Conservation (phyloP, 2,113 vertebrate genomes). For the Seriola rivoliana region DNA sequence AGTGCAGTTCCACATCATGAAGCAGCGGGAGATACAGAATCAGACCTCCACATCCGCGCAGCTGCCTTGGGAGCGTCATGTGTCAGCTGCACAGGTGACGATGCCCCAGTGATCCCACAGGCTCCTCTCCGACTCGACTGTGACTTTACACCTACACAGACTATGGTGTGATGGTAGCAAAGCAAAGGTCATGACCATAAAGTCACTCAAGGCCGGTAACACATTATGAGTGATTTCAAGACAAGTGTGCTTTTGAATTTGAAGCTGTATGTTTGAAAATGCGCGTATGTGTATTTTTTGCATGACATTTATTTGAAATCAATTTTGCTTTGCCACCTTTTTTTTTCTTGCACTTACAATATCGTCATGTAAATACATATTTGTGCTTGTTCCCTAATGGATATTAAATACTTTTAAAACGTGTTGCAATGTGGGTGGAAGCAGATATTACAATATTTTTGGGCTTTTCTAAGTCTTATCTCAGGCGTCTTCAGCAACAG, state of each 20-base stretch:
- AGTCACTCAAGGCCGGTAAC: not conserved
- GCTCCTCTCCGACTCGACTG: not conserved
- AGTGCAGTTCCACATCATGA: not conserved
- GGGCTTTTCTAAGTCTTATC: not conserved
- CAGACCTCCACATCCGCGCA: not conserved
- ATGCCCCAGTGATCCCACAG: not conserved
- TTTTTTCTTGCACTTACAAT: not conserved
- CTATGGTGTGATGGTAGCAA: slow-evolving; percentile 3
- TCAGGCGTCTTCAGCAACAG: not conserved
- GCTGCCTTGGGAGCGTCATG: not conserved
- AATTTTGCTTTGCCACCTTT: not conserved
- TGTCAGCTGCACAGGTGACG: not conserved
- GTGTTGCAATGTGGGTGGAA: not conserved
- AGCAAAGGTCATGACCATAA: slow-evolving; percentile 14
- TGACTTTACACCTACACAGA: not conserved
- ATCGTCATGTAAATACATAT: not conserved
- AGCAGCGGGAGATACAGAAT: not conserved
- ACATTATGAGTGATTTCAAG: not conserved
- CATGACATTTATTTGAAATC: not conserved
- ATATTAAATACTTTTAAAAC: not conserved
- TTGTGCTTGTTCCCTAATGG: not conserved
- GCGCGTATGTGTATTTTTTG: not conserved
- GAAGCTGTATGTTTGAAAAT: not conserved
- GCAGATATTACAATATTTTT: not conserved
- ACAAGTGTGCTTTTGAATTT: not conserved